Evolutionary conservation across 2,797 vertebrate species (phyloP).

Genomic region (Urosaurus nigricauda): DNA sequence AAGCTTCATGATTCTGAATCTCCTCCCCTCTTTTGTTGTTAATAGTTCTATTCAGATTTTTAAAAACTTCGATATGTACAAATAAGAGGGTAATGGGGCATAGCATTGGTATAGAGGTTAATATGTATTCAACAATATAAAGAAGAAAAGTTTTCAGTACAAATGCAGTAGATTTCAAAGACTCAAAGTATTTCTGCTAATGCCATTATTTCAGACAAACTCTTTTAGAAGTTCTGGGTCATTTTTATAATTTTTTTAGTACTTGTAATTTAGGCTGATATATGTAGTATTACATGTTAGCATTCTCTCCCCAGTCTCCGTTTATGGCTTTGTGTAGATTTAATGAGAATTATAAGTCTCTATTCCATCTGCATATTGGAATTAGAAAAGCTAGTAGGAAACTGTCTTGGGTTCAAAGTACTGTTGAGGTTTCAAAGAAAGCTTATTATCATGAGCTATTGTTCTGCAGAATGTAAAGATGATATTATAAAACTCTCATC

Average conservation of each 20-base stretch:
- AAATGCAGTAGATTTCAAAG: background rate
- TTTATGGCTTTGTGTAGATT: background rate
- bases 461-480: conserved; percentile 1
- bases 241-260: background rate
- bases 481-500: conserved; percentile 9
- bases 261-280: conserved; percentile 3
- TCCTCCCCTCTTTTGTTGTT: background rate
- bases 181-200: background rate
- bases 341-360: conserved; percentile 10
- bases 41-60: background rate
- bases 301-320: too few relatives aligned
- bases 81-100: background rate
- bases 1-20: too few relatives aligned
- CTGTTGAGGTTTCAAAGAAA: conserved; percentile 7
- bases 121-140: background rate
- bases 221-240: background rate
- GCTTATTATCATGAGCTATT: conserved; percentile 22
- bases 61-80: background rate
- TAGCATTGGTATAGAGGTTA: background rate
- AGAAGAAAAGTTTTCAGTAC: background rate
- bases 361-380: background rate
- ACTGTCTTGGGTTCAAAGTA: conserved; percentile 11
- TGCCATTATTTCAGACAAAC: background rate
- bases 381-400: background rate
- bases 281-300: background rate